A percentile compares a stretch with the other conserved stretches of the same genome.
Evolutionary conservation across 2,797 vertebrate species (phyloP).

Genomic region (Bucorvus abyssinicus): DNA sequence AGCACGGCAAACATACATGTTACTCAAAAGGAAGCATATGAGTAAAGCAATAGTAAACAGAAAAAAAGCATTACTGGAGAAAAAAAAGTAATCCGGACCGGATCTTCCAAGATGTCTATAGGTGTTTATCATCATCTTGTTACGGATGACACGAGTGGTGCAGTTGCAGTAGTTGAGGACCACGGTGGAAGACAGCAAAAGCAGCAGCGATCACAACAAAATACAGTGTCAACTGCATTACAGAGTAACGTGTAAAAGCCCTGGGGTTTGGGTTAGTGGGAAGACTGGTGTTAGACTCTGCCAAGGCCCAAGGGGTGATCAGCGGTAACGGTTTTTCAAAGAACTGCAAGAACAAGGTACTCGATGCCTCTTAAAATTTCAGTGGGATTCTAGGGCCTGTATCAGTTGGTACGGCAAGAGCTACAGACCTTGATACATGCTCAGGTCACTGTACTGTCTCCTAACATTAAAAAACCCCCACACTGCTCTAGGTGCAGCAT

Average conservation of each 20-base stretch:
- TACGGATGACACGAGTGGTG: too few relatives aligned
- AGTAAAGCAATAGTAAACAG: neutral
- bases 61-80: neutral
- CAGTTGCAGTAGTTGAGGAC: neutral
- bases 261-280: too few relatives aligned
- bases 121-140: neutral
- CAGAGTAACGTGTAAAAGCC: neutral
- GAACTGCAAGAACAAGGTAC: neutral
- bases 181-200: neutral
- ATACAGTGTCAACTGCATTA: fast-evolving
- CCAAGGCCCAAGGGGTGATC: neutral
- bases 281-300: too few relatives aligned
- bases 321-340: neutral
- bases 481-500: neutral
- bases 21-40: neutral
- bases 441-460: neutral
- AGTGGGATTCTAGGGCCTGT: neutral
- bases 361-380: neutral
- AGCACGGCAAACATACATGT: neutral
- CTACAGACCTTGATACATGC: fast-evolving
- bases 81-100: neutral
- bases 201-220: neutral
- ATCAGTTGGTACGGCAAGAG: neutral
- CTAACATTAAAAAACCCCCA: neutral
- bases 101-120: neutral